phyloP scores from a whole-genome alignment of 92 coral and sea anemone genomes.

The Zoanthus solanderi region DNA sequence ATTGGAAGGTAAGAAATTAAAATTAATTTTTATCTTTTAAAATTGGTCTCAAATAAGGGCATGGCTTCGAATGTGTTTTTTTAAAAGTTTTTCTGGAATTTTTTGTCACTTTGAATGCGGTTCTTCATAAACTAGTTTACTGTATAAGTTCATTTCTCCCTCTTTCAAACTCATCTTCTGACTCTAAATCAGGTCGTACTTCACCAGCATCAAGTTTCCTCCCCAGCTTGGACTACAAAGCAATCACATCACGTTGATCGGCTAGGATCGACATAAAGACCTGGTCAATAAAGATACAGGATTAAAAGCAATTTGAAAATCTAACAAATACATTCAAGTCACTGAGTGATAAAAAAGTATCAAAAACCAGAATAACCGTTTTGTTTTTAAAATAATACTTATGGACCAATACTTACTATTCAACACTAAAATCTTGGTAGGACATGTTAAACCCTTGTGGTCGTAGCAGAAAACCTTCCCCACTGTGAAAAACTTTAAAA shows the following conservation, averaged over 20 bases:
- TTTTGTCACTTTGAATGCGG: too few relatives aligned
- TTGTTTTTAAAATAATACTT: not conserved
- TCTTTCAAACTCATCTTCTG: too few relatives aligned
- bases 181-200: too few relatives aligned
- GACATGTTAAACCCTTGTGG: not conserved
- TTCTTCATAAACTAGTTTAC: too few relatives aligned
- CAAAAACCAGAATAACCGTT: not conserved
- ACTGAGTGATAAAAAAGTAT: not conserved
- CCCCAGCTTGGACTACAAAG: not conserved
- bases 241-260: conserved; percentile 8
- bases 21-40: too few relatives aligned
- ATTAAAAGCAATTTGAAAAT: not conserved
- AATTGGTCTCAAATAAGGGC: too few relatives aligned
- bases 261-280: conserved; percentile 11
- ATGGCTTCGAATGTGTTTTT: too few relatives aligned
- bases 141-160: too few relatives aligned
- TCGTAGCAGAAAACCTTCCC: not conserved
- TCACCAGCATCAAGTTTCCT: too few relatives aligned
- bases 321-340: not conserved
- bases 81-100: too few relatives aligned
- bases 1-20: too few relatives aligned
- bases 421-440: conserved; percentile 17
- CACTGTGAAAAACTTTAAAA: not conserved
- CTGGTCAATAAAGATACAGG: not conserved
- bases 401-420: not conserved